These are phyloP conservation scores for Aphaenogaster ashmeadi DNA, from an alignment of 1,140 invertebrate species.

Conservation along the genomic window DNA sequence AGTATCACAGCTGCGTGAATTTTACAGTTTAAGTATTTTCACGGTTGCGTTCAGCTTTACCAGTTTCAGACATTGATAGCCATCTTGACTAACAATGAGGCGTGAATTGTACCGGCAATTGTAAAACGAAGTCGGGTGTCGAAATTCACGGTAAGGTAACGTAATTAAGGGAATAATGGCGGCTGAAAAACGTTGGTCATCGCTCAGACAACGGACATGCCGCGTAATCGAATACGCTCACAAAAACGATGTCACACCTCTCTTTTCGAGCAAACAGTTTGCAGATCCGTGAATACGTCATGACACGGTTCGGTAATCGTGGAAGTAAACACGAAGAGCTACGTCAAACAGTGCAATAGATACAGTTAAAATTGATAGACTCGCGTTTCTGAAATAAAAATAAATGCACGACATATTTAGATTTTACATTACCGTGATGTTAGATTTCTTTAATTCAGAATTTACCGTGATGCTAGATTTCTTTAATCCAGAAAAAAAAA, in stretches of 20 bases:
- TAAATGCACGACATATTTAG: not conserved
- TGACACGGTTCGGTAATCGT: conserved; percentile 73
- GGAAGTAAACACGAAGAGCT: conserved; percentile 66
- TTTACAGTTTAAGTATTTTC: conserved; percentile 19
- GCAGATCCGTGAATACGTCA: conserved; percentile 64
- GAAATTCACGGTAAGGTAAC: conserved; percentile 63
- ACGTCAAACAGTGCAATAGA: conserved; percentile 23
- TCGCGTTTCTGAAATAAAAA: not conserved
- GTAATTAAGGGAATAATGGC: conserved; percentile 69
- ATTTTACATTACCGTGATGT: not conserved
- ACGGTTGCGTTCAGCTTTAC: not conserved
- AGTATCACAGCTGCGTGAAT: not conserved
- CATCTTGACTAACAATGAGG: conserved; percentile 1
- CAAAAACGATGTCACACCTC: conserved; percentile 71
- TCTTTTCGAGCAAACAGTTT: conserved; percentile 69
- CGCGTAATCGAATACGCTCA: conserved; percentile 57
- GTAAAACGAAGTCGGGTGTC: conserved; percentile 38
- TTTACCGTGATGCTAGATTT: not conserved
- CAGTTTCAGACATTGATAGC: conserved; percentile 26
- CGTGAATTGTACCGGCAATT: conserved; percentile 18
- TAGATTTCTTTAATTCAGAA: not conserved
- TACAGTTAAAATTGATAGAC: conserved; percentile 4
- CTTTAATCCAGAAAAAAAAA: not conserved
- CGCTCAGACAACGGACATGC: conserved; percentile 54
- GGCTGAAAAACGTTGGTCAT: conserved; percentile 67